A percentile compares a stretch with the other conserved stretches of the same genome.
Evolutionary conservation across 2,113 vertebrate genomes (phyloP).

Genomic region (Periophthalmodon schlosseri): DNA sequence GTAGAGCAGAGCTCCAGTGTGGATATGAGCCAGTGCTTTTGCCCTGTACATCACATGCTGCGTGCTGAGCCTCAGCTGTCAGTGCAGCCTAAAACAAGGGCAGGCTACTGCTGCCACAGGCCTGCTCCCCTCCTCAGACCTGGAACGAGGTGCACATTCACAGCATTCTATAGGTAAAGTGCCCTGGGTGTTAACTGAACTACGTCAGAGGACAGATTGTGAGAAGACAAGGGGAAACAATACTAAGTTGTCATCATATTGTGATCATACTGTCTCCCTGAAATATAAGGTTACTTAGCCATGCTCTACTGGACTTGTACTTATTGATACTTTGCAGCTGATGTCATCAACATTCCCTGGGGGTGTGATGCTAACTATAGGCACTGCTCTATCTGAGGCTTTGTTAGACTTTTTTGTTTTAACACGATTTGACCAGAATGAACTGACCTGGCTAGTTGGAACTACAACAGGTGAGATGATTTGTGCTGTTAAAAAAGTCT

Average conservation of each 20-base stretch:
- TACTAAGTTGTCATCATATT: background rate
- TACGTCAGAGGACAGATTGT: conserved; percentile 11
- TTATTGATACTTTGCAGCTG: too few species aligned
- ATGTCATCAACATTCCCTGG: too few species aligned
- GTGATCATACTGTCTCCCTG: background rate
- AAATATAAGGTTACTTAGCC: background rate
- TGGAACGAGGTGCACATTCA: conserved; percentile 44
- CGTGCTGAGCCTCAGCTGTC: conserved; percentile 69
- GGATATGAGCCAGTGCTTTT: conserved; percentile 62
- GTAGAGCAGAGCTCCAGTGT: conserved; percentile 18
- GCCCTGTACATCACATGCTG: conserved; percentile 60
- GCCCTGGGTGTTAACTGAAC: conserved; percentile 14
- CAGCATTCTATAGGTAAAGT: conserved; percentile 46
- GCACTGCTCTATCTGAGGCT: too few species aligned
- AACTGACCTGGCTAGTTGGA: too few species aligned
- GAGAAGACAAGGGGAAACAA: background rate
- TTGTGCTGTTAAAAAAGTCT: too few species aligned
- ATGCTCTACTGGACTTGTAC: too few species aligned
- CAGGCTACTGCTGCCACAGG: conserved; percentile 30
- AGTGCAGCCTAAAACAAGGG: conserved; percentile 33
- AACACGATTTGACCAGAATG: too few species aligned
- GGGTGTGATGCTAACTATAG: too few species aligned
- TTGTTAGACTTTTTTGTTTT: too few species aligned
- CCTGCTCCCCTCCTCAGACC: conserved; percentile 32
- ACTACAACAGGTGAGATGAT: too few species aligned